phyloP scores from a whole-genome alignment of 2,888 invertebrate genomes.

The Dynastes grantii region DNA sequence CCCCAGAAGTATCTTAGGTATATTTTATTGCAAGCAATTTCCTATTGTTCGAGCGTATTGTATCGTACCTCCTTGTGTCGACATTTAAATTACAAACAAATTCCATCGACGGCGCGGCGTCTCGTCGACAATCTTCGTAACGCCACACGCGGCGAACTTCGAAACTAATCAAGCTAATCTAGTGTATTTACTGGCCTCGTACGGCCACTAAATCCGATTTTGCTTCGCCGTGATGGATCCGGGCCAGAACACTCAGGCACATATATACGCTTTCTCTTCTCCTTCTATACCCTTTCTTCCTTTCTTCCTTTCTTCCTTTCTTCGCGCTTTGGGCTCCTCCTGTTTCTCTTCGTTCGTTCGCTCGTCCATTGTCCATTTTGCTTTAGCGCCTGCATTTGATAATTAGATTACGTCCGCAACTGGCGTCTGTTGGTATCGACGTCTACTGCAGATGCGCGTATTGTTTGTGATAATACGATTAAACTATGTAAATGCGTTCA shows the following conservation, averaged over 20 bases:
- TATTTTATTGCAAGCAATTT: no score
- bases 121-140: constrained; percentile 53
- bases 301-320: neutral
- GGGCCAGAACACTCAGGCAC: constrained; percentile 42
- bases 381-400: constrained; percentile 40
- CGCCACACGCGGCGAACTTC: constrained; percentile 58
- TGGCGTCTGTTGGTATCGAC: constrained; percentile 18
- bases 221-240: constrained; percentile 60
- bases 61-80: constrained; percentile 8
- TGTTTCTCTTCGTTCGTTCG: neutral
- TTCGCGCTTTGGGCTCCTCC: constrained; percentile 6
- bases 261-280: neutral
- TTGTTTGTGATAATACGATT: neutral
- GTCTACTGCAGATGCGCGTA: constrained; percentile 9
- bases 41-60: no score
- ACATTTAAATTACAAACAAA: constrained; percentile 34
- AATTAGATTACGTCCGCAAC: constrained; percentile 45
- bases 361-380: constrained; percentile 27
- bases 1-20: no score
- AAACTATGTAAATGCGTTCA: neutral
- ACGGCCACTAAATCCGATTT: constrained; percentile 64
- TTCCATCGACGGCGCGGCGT: constrained; percentile 23
- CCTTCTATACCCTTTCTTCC: no score
- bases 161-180: constrained; percentile 68
- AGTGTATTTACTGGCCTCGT: constrained; percentile 66